Conservation (phyloP, 2,888 invertebrate species). For the Zhengitettix transpicula region DNA sequence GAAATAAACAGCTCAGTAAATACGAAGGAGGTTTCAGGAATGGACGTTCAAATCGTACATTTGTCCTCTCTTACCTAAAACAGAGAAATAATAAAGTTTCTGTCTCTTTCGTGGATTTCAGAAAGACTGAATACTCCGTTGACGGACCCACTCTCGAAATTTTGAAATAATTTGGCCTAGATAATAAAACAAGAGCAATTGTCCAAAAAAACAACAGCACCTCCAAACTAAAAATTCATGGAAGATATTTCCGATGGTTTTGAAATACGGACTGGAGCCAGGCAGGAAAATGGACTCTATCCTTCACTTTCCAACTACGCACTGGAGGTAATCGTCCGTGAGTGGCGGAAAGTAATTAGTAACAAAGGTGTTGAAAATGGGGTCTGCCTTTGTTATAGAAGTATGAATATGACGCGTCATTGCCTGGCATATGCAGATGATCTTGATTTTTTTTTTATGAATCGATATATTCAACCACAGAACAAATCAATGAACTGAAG, state of each 20-base stretch:
- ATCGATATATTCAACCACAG: not conserved
- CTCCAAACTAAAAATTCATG: not conserved
- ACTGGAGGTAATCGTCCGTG: not conserved
- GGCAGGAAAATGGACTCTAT: not conserved
- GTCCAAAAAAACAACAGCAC: not conserved
- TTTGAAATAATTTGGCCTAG: not conserved
- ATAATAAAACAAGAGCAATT: not conserved
- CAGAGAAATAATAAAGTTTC: not conserved
- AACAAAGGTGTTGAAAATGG: not conserved
- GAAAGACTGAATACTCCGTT: not conserved
- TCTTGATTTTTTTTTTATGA: not conserved
- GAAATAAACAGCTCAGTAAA: too few relatives aligned
- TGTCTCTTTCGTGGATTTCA: not conserved
- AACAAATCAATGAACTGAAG: not conserved
- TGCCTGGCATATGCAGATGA: slow-evolving; percentile 1
- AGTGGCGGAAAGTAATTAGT: not conserved
- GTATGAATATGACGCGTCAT: not conserved
- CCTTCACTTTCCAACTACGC: not conserved
- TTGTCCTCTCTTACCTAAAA: too few relatives aligned
- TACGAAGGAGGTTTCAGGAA: too few relatives aligned
- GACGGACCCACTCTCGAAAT: too few relatives aligned
- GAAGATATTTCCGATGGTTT: not conserved
- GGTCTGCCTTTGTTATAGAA: not conserved
- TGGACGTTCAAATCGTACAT: too few relatives aligned
- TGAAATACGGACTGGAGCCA: not conserved